Evolutionary conservation across 2,797 vertebrate species (phyloP).

Genomic region (Holocentrus rufus): DNA sequence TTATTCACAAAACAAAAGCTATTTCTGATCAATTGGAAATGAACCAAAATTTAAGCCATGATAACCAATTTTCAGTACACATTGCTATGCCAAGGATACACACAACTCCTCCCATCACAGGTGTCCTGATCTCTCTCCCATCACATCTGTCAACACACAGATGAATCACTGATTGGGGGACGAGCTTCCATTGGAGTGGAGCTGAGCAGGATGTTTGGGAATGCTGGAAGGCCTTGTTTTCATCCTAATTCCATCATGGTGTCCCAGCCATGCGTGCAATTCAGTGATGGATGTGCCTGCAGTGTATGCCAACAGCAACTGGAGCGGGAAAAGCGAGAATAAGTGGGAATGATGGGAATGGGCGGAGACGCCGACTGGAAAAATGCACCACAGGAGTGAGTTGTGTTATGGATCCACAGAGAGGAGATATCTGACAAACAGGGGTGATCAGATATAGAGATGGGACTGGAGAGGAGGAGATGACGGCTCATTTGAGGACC

Average conservation of each 20-base stretch:
- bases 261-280: constrained; percentile 39
- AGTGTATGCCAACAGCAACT: constrained; percentile 42
- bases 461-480: constrained; percentile 5
- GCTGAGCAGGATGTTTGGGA: constrained; percentile 65
- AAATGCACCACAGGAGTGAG: constrained; percentile 33
- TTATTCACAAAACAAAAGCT: too few relatives aligned
- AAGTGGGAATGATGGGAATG: constrained; percentile 40
- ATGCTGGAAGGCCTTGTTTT: constrained; percentile 65
- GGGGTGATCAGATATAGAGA: constrained; percentile 18
- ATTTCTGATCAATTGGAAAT: constrained; percentile 27
- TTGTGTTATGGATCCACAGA: constrained; percentile 26
- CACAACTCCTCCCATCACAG: constrained; percentile 60
- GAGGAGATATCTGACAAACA: constrained; percentile 12
- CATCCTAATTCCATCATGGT: constrained; percentile 40
- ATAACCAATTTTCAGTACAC: constrained; percentile 37
- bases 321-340: constrained; percentile 44
- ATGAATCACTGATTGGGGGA: constrained; percentile 60
- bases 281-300: constrained; percentile 52
- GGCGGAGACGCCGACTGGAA: constrained; percentile 34
- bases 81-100: constrained; percentile 54
- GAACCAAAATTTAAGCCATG: constrained; percentile 11
- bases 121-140: constrained; percentile 56
- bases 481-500: constrained; percentile 64
- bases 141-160: constrained; percentile 64
- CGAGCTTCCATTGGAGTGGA: constrained; percentile 30